Conservation (phyloP, 92 coral and sea anemone genomes). For the Porites cylindrica region DNA sequence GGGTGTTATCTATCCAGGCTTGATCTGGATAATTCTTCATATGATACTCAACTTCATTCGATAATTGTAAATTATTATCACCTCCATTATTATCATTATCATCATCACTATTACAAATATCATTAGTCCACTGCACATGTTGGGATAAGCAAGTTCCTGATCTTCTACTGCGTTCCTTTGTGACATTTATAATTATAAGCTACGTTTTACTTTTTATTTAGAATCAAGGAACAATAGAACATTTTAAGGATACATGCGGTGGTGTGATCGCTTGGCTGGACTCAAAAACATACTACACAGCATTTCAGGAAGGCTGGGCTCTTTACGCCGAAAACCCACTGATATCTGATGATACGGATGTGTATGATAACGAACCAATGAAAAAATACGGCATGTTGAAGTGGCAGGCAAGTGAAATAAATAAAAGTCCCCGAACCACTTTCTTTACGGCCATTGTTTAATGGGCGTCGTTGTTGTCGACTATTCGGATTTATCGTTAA, state of each 20-base stretch:
- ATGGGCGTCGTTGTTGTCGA: no score
- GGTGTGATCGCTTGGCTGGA: constrained; percentile 83
- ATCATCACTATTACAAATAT: no score
- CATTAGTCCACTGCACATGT: not conserved
- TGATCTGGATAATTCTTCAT: no score
- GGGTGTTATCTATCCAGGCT: no score
- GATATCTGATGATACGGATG: constrained; percentile 81
- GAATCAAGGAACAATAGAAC: constrained; percentile 84
- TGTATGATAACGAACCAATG: constrained; percentile 78
- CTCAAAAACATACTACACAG: constrained; percentile 79
- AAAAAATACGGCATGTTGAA: constrained; percentile 91
- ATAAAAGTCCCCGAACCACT: no score
- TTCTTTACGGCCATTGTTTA: no score
- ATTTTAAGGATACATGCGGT: constrained; percentile 82
- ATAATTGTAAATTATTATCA: no score
- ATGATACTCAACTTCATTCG: no score
- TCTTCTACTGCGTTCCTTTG: not conserved
- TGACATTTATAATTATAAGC: no score
- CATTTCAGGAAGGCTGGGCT: constrained; percentile 94
- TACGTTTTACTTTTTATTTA: constrained; percentile 1
- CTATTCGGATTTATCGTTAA: not conserved
- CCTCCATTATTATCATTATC: no score
- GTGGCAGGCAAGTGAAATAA: constrained; percentile 62
- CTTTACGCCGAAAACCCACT: constrained; percentile 90
- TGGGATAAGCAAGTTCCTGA: not conserved